Percentiles rank a stretch among this genome's conserved stretches.
These are phyloP conservation scores for Urophycis tenuis DNA, from an alignment of 2,797 vertebrate species.

Conservation along the genomic window DNA sequence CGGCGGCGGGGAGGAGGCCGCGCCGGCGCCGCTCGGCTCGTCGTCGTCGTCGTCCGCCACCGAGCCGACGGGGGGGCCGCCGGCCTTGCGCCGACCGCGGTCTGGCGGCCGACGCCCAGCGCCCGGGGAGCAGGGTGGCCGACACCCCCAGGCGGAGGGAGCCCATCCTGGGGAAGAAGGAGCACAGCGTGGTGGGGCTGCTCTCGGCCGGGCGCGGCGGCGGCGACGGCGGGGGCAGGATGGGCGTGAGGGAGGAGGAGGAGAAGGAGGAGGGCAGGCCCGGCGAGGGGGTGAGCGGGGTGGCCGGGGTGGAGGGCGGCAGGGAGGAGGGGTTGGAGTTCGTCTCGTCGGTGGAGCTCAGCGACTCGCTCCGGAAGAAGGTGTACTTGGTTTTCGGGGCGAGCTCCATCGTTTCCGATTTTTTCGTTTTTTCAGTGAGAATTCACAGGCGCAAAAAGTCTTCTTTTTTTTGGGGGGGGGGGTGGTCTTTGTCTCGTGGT, in stretches of 20 bases:
- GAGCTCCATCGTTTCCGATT: conserved; percentile 81
- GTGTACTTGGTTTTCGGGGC: conserved; percentile 91
- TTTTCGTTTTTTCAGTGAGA: conserved; percentile 45
- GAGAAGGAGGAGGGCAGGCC: conserved; percentile 70
- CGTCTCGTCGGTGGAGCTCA: conserved; percentile 80
- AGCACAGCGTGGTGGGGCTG: conserved; percentile 93
- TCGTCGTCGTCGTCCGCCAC: too few species aligned
- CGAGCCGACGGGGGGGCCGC: conserved; percentile 49
- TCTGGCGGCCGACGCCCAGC: conserved; percentile 62
- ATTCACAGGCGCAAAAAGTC: conserved; percentile 43
- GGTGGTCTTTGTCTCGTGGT: conserved; percentile 48
- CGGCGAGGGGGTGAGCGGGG: conserved; percentile 60
- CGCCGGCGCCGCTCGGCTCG: conserved; percentile 52
- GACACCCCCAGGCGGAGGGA: conserved; percentile 85
- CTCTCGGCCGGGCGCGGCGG: conserved; percentile 71
- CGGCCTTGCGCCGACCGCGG: conserved; percentile 31
- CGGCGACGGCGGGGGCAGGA: conserved; percentile 70
- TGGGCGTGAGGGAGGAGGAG: conserved; percentile 79
- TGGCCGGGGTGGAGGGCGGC: conserved; percentile 64
- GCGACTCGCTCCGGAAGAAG: conserved; percentile 87
- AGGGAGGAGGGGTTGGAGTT: conserved; percentile 69
- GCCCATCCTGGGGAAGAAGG: conserved; percentile 93
- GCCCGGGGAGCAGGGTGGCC: conserved; percentile 71
- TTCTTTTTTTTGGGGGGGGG: conserved; percentile 55
- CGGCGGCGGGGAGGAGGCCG: conserved; percentile 47